phyloP scores from a whole-genome alignment of 2,797 vertebrate genomes.

The Sorex maritimensis region DNA sequence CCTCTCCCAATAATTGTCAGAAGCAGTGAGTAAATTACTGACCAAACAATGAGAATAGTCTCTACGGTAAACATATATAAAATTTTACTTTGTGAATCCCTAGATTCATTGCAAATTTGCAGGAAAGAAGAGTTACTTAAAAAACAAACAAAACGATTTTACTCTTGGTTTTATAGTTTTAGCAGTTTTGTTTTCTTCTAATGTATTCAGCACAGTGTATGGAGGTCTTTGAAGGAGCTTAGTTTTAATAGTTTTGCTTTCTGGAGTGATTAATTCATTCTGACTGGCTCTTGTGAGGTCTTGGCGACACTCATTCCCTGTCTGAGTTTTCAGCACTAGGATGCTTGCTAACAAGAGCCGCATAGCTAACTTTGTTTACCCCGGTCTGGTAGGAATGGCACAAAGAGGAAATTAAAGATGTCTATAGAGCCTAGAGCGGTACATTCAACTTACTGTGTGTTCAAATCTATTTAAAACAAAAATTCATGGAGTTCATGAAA shows the following conservation, averaged over 20 bases:
- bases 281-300: conserved; percentile 51
- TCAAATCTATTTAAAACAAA: conserved; percentile 56
- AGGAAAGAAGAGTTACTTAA: conserved; percentile 4
- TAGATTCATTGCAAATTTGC: conserved; percentile 21
- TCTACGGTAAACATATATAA: neutral
- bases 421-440: neutral
- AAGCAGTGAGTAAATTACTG: neutral
- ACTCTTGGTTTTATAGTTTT: neutral
- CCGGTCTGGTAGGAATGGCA: neutral
- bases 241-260: conserved; percentile 77
- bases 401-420: neutral
- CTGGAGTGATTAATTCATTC: conserved; percentile 68
- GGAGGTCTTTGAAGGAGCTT: conserved; percentile 64
- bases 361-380: conserved; percentile 14
- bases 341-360: conserved; percentile 24
- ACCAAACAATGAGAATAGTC: conserved; percentile 19
- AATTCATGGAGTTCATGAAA: conserved; percentile 10
- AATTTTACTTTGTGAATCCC: neutral
- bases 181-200: neutral
- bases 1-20: conserved; percentile 33
- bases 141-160: neutral
- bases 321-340: conserved; percentile 63
- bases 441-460: too few relatives aligned
- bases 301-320: conserved; percentile 22
- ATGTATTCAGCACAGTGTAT: conserved; percentile 9